Base-by-base conservation (phyloP, 2,113 vertebrate species). In the Menidia beryllina region DNA sequence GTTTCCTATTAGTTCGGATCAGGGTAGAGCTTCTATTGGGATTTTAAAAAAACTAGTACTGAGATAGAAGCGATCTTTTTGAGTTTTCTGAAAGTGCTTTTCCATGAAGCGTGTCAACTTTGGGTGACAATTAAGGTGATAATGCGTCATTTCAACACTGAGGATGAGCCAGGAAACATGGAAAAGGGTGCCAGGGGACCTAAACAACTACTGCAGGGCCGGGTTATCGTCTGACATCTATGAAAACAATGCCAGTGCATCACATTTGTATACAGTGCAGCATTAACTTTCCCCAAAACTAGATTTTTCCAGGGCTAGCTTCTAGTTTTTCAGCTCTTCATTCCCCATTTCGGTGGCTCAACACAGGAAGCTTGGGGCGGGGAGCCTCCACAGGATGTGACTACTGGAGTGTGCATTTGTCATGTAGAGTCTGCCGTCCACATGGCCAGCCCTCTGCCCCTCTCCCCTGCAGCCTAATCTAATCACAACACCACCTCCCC, bases 321-420 rank as follows among this genome's bases (percentile, higher is more conserved):
- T 38, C 64, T 4, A 20, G 11, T 39, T 50, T 54, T 58, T 30
- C 21, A 38, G 51, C 7, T 60, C 3, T 34, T 26, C 4, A 12
- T 39, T 55, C 38, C 41, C 25, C 41, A 27, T 67, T 45, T 57
- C 25, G 54, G 25, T 59, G 66, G 39, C 20, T 61, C 41, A 79
- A 66, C 62, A 81, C 69, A 88, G 78, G 82, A 86, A 84, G 69
- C 65, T 26, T 8, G 47, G 20, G 50, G 76, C 41, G 53, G 48
- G 61, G 53, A 15, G 23, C 61, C 77, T 62, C 65, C 66, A 82
- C 87, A 89, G 90, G 92, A 89, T 79, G 89, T 56, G 30, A 43
- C 50, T 62, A 26, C 49, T 74, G 65, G 58, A 77, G 55, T 53
- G 76, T 61, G 55, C 69, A 80, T 89, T 83, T 86, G 65, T 90